Conservation (phyloP, 2,888 invertebrate species). For the Drosophila austrosaltans region DNA sequence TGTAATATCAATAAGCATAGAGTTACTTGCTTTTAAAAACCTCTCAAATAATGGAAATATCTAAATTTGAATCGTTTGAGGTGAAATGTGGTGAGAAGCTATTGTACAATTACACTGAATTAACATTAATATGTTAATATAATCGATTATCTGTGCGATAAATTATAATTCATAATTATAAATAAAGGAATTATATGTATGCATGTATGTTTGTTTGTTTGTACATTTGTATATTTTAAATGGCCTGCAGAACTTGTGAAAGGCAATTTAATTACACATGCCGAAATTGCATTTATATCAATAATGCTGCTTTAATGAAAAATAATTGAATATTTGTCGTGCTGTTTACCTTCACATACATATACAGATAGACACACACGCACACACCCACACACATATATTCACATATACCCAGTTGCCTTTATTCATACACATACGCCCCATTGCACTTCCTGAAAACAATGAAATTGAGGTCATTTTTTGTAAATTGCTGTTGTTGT, state of each 20-base stretch:
- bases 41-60: too few relatives aligned
- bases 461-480: slow-evolving; percentile 60
- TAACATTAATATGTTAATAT: slow-evolving; percentile 32
- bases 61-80: background rate
- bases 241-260: slow-evolving; percentile 45
- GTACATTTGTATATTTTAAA: slow-evolving; percentile 34
- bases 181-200: background rate
- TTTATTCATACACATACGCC: slow-evolving; percentile 36
- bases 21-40: too few relatives aligned
- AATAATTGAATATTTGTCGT: slow-evolving; percentile 68
- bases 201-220: background rate
- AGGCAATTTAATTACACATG: slow-evolving; percentile 61
- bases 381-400: slow-evolving; percentile 2
- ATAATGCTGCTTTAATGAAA: slow-evolving; percentile 66
- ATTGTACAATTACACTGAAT: background rate
- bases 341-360: slow-evolving; percentile 27
- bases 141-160: slow-evolving; percentile 45
- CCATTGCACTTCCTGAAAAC: slow-evolving; percentile 44
- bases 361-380: slow-evolving; percentile 21
- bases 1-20: too few relatives aligned
- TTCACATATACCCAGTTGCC: background rate
- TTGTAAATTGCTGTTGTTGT: slow-evolving; percentile 42
- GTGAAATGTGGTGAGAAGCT: background rate
- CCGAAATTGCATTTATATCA: slow-evolving; percentile 67
- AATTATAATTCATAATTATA: slow-evolving; percentile 30